Evolutionary conservation across 2,888 invertebrate genomes (phyloP), one percentile per base, ranked within the genome.

Genomic region (Diarsia dahlii): DNA sequence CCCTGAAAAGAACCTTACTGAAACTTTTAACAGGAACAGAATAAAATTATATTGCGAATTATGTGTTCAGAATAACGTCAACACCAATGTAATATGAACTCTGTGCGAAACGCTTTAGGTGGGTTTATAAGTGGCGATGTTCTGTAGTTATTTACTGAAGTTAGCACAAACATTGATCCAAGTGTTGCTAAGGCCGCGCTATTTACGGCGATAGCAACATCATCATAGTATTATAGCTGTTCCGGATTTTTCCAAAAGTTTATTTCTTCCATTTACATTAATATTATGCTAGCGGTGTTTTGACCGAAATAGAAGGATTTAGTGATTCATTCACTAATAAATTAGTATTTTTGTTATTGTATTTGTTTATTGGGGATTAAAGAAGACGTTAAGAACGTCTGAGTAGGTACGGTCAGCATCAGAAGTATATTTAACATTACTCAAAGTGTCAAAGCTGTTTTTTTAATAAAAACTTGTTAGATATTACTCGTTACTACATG

Each of bases 131-230:
- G 23, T 74, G 52, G 82, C 73, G 66, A 71, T 76, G 63, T 80
- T 68, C 63, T 46, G 45, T 58, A 58, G 80, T 88, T 89, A 88
- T 89, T 89, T 84, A 80, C 73, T 71, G 84, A 87, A 85, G 83
- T 88, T 81, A 80, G 82, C 75, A 15, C 58, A 72, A 90, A 90
- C 90, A 91, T 91, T 91, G 87, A 87, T 79, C 76, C 89, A 90
- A 90, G 87, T 91, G 91, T 86, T 78, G 68, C 71, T 87, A 87
- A 89, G 89, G 91, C 86, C 87, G 87, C 75, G 86, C 87, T 91
- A 89, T 91, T 90, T 89, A 83, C 80, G 88, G 82, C 86, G 89
- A 88, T 89, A 89, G 67, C 39, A 80, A 81, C 84, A 85, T 80
- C 78, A 78, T 76, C 54, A 81, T 77, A 71, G 80, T 71, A 73